Conservation (phyloP, 92 coral and sea anemone genomes). For the Palythoa heliodiscus region DNA sequence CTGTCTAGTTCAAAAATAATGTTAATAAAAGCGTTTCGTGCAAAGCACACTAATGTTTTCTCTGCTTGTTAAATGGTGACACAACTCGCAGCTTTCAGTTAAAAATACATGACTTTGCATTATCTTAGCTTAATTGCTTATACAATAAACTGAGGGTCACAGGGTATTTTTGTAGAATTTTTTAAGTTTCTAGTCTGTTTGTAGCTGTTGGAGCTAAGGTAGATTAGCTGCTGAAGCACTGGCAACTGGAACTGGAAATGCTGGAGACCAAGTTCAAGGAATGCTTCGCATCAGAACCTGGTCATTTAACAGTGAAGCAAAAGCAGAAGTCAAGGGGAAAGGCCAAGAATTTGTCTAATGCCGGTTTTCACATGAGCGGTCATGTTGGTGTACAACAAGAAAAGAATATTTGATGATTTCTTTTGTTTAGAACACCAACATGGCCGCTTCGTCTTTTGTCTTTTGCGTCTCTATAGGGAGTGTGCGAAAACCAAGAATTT, state of each 20-base stretch:
- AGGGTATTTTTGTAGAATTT: not conserved
- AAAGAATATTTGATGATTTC: too few species aligned
- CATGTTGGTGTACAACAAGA: too few species aligned
- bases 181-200: not conserved
- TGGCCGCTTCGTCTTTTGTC: too few species aligned
- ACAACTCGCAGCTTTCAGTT: not conserved
- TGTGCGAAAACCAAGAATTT: too few species aligned
- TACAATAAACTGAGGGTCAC: conserved; percentile 11
- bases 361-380: too few species aligned
- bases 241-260: not conserved
- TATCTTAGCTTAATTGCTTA: not conserved
- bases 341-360: conserved; percentile 1
- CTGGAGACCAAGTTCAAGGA: conserved; percentile 12
- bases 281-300: conserved; percentile 1
- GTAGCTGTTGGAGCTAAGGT: too few species aligned
- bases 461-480: too few species aligned
- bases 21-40: not conserved
- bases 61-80: not conserved
- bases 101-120: too few species aligned
- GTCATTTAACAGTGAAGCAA: not conserved
- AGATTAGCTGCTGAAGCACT: not conserved
- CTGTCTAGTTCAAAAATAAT: conserved; percentile 10
- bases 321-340: conserved; percentile 10
- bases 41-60: conserved; percentile 3
- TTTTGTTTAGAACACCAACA: too few species aligned